Base-by-base conservation (phyloP, 2,888 invertebrate species). In the Trisateles emortualis region DNA sequence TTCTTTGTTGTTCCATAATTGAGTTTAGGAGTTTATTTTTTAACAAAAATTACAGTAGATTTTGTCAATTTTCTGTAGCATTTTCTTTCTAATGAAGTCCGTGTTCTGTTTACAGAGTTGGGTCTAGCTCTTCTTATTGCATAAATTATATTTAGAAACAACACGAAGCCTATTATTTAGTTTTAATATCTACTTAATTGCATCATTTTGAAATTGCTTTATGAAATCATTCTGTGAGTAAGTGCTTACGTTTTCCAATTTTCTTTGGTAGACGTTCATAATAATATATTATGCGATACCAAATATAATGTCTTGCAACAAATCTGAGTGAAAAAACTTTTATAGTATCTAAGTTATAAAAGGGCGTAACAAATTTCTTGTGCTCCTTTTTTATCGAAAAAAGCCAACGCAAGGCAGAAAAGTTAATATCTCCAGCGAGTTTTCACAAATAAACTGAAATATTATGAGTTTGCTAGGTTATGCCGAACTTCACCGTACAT, bases 11-110 rank as follows among this genome's bases (percentile, higher is more conserved):
- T 29, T 39, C 14, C 10, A 13, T 16, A 44, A 35, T 24, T 29
- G 19, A 8, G 17, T 30, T 29, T 30, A 11, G 1, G 10, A 9
- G 36, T 29, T 36, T 24, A 36, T 38, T 30, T 29, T 45, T 9
- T 36, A 30, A 17, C 29, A 33, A 16, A 40, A 48, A 40, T 24
- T 9, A 33, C 4, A 24, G 19, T 10, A 16, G 36, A 19, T 19
- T 33, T 40, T n/a, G 41, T 49, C 11, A 3, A 36, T 52, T 52
- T 38, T 32, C 11, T 17, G 40, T 33, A 24, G 41, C 36, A 10
- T 42, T 22, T 9, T 19, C 14, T 40, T n/a, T 30, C 29, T 46
- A 46, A 52, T 42, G 36, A 46, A 35, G 29, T 30, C 29, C 19
- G 52, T 36, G 46, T 22, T 36, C 30, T 36, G 41, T 11, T 35